Conservation (phyloP, 2,113 vertebrate genomes). For the Melanostigma gelatinosum region DNA sequence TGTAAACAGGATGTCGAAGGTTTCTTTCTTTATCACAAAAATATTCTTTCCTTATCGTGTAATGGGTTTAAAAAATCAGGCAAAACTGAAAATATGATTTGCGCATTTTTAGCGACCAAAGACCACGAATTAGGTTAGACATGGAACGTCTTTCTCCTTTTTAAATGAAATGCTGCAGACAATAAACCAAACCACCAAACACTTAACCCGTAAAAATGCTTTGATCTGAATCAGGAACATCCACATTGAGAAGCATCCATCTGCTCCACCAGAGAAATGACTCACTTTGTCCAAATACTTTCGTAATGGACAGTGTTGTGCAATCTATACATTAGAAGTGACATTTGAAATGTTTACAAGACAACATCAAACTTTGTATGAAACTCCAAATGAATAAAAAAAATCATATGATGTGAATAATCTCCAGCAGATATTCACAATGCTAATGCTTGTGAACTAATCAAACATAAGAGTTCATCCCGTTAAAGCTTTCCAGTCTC, state of each 20-base stretch:
- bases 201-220: no score
- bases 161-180: not conserved
- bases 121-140: not conserved
- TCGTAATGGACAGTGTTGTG: no score
- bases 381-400: no score
- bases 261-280: no score
- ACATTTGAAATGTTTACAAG: no score
- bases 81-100: not conserved
- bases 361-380: no score
- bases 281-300: no score
- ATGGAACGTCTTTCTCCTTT: not conserved
- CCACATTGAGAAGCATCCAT: no score
- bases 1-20: slow-evolving; percentile 38
- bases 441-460: not conserved
- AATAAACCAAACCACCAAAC: not conserved
- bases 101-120: no score
- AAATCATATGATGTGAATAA: no score
- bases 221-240: no score
- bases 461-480: not conserved
- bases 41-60: not conserved
- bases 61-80: not conserved
- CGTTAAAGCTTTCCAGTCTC: not conserved
- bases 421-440: not conserved
- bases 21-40: slow-evolving; percentile 10
- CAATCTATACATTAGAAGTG: no score